These are phyloP conservation scores for Metaphire vulgaris DNA, from an alignment of 1,140 invertebrate genomes.

Conservation along the genomic window DNA sequence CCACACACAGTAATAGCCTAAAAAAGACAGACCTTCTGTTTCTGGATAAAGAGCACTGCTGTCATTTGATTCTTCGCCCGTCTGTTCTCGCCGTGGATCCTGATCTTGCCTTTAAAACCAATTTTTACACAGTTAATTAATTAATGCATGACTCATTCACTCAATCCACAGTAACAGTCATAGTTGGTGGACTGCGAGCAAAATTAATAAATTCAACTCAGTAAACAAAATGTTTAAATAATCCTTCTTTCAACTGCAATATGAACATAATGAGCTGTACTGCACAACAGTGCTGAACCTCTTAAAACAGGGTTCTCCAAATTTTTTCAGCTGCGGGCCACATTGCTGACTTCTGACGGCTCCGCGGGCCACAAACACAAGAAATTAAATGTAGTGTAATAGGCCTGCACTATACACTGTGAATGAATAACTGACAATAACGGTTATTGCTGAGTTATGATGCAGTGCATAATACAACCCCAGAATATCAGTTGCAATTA, in stretches of 20 bases:
- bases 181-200: background rate
- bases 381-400: too few relatives aligned
- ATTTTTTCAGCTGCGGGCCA: too few relatives aligned
- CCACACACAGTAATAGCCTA: too few relatives aligned
- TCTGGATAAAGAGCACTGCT: constrained; percentile 18
- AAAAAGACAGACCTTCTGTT: constrained; percentile 10
- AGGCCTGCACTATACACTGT: too few relatives aligned
- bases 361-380: too few relatives aligned
- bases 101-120: background rate
- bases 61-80: constrained; percentile 21
- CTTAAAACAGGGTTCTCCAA: too few relatives aligned
- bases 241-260: background rate
- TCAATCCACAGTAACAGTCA: background rate
- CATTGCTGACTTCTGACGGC: too few relatives aligned
- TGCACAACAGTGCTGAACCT: too few relatives aligned
- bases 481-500: too few relatives aligned
- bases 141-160: background rate
- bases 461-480: too few relatives aligned
- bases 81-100: background rate
- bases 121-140: background rate
- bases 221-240: background rate
- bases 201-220: background rate
- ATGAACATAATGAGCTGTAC: background rate
- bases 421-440: too few relatives aligned
- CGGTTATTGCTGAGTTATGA: too few relatives aligned